phyloP scores from a whole-genome alignment of 2,113 vertebrate species.

The Ahaetulla prasina region DNA sequence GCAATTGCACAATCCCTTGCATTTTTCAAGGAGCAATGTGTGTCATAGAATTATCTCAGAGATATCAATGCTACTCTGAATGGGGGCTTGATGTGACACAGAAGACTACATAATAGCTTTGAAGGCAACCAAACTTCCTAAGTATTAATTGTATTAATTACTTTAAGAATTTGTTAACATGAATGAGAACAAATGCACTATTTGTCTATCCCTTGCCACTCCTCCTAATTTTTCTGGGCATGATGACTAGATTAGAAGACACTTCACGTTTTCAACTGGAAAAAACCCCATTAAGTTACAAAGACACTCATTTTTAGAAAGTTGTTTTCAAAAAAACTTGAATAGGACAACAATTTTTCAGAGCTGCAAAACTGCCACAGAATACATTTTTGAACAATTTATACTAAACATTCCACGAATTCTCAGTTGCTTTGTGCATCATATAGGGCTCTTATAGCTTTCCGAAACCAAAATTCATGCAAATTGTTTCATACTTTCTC shows the following conservation, averaged over 20 bases:
- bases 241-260: background rate
- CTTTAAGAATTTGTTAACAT: background rate
- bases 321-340: background rate
- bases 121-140: background rate
- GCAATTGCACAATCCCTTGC: background rate
- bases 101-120: background rate
- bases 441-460: too few relatives aligned
- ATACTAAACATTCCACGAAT: background rate
- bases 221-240: background rate
- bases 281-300: background rate
- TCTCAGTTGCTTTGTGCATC: too few relatives aligned
- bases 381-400: background rate
- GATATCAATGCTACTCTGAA: background rate
- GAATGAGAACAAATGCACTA: background rate
- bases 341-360: background rate
- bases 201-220: background rate
- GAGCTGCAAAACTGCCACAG: background rate
- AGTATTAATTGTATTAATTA: background rate
- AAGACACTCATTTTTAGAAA: background rate
- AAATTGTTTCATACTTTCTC: too few relatives aligned
- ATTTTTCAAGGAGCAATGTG: background rate
- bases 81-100: background rate
- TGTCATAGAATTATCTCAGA: background rate
- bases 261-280: background rate
- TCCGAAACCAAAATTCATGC: too few relatives aligned